Percentiles rank a stretch among this genome's conserved stretches.
Conservation (phyloP, 1,140 invertebrate species). For the Ruditapes philippinarum region DNA sequence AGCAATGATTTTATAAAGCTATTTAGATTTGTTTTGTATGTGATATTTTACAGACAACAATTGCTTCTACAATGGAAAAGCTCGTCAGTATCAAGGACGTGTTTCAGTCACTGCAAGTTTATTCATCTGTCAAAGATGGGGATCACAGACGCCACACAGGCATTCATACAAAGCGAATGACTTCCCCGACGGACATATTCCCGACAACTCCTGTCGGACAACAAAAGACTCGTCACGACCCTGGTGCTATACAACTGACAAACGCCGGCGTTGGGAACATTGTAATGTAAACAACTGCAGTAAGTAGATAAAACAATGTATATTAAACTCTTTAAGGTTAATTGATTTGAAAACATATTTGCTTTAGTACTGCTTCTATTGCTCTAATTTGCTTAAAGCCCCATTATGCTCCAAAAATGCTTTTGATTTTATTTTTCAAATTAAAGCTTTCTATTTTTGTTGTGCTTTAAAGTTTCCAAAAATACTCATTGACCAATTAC, state of each 20-base stretch:
- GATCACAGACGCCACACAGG: slow-evolving; percentile 93
- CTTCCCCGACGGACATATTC: slow-evolving; percentile 77
- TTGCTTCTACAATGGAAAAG: slow-evolving; percentile 83
- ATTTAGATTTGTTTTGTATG: no score
- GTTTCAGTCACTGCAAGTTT: slow-evolving; percentile 76
- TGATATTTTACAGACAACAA: slow-evolving; percentile 79
- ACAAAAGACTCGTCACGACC: slow-evolving; percentile 95
- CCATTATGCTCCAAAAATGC: no score
- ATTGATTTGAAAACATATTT: no score
- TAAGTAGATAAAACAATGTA: no score
- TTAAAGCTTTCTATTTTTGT: no score
- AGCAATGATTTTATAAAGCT: no score
- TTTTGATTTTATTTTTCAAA: no score
- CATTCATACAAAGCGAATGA: slow-evolving; percentile 89
- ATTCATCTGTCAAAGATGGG: slow-evolving; percentile 94
- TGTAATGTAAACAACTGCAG: slow-evolving; percentile 83
- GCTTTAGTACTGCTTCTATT: no score
- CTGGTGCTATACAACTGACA: slow-evolving; percentile 98
- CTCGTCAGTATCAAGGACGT: slow-evolving; percentile 79
- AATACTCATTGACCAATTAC: no score
- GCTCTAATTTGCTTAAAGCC: no score
- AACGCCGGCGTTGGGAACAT: slow-evolving; percentile 86
- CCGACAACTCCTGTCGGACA: slow-evolving; percentile 98
- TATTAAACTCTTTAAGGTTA: no score
- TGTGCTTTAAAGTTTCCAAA: no score